Evolutionary conservation across 37 sponge, comb jelly and placozoan species (phyloP), one percentile per base, ranked within the genome.

Genomic region (Agelas oroides): DNA sequence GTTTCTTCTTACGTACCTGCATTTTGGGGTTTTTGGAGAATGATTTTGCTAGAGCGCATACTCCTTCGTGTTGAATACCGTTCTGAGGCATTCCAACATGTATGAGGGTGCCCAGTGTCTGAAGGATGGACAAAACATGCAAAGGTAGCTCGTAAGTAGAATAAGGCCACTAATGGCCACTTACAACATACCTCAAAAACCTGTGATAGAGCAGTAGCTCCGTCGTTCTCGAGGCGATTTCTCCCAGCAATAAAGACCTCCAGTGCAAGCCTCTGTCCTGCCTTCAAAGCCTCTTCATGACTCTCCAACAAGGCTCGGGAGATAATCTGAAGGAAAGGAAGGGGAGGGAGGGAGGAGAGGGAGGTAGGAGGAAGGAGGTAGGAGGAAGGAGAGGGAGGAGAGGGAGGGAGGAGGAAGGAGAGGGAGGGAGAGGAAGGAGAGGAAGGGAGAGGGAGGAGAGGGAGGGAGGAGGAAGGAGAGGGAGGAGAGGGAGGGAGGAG

Each of bases 241-340:
- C 97, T 75, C 0, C 97, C 97, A 52, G 88, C 82, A 1, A 93
- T 84, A 86, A 99, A 97, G n/a, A 89, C 93, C 66, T 95, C 92
- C 36, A 95, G 91, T 36, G 86, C 86, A 57, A 99, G 89, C 65
- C 70, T 72, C 20, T 70, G 27, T 1, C 99, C 99, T 3, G 75
- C 92, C 14, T 80, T 76, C 46, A 59, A 70, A 0, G 99, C 97
- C 40, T 86, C 91, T 30, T 83, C 56, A 65, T 95, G 89, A 78
- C 96, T 87, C 37, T 95, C 79, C 1, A 86, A 65, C 3, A 97
- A 81, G 19, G 92, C 91, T 36, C 71, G 78, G 11, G 98, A 75
- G 30, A 97, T 70, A 5, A 93, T 75, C 94, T 95, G 55, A 27
- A 18, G 28, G 30, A 41, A 46, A 8, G 8, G 46, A 8, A 8